These are phyloP conservation scores for Charina bottae DNA, from an alignment of 2,113 vertebrate genomes.

Conservation along the genomic window DNA sequence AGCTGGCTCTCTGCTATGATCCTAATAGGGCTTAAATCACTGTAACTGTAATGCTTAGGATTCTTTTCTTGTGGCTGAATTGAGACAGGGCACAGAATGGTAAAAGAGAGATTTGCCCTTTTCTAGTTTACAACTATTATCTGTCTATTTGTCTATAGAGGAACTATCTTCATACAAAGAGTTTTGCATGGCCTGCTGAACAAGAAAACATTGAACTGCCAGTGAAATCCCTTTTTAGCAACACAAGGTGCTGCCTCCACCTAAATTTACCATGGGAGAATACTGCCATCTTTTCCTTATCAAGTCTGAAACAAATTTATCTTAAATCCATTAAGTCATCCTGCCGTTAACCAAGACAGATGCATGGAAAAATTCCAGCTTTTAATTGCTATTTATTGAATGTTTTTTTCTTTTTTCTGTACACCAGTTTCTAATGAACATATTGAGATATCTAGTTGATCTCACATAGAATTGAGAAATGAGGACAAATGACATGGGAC, in stretches of 20 bases:
- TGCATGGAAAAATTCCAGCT: constrained; percentile 24
- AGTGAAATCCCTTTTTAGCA: constrained; percentile 28
- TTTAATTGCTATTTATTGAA: constrained; percentile 54
- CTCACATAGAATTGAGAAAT: constrained; percentile 41
- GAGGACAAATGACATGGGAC: constrained; percentile 25
- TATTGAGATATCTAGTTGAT: constrained; percentile 39
- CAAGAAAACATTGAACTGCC: constrained; percentile 10
- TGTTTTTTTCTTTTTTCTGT: constrained; percentile 37
- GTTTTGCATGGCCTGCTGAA: constrained; percentile 17
- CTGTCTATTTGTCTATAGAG: background rate
- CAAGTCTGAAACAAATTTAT: constrained; percentile 40
- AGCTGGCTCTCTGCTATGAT: background rate
- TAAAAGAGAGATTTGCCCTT: background rate
- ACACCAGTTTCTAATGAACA: constrained; percentile 42
- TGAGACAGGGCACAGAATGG: background rate
- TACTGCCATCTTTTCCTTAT: constrained; percentile 22
- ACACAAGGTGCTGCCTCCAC: background rate
- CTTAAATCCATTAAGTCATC: constrained; percentile 3
- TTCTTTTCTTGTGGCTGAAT: background rate
- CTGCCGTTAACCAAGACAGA: constrained; percentile 2
- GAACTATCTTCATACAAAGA: background rate
- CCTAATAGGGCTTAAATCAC: background rate
- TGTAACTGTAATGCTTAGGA: background rate
- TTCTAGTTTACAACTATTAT: background rate
- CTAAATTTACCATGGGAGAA: constrained; percentile 25